Evolutionary conservation across 1,140 invertebrate genomes (phyloP).

Genomic region (Chelonus insularis): DNA sequence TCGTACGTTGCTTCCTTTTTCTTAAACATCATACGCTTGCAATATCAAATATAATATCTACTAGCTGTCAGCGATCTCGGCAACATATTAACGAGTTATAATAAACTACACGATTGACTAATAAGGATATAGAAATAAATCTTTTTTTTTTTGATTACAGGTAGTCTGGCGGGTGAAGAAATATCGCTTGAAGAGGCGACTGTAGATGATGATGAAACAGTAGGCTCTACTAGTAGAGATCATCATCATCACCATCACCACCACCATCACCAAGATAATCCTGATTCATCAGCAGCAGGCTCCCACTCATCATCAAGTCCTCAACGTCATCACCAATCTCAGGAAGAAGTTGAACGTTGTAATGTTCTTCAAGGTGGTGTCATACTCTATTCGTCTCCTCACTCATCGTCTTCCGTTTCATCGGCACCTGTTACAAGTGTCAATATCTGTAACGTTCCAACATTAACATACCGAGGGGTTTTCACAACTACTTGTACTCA

Average conservation of each 20-base stretch:
- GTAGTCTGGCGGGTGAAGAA: conserved; percentile 76
- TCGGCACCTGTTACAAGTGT: conserved; percentile 46
- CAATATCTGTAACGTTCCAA: conserved; percentile 64
- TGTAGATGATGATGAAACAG: conserved; percentile 74
- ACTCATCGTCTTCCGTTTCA: conserved; percentile 40
- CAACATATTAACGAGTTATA: no score
- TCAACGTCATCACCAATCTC: conserved; percentile 48
- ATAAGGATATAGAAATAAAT: conserved; percentile 1
- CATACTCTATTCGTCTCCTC: conserved; percentile 52
- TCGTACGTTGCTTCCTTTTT: conserved; percentile 7
- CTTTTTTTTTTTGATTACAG: conserved; percentile 59
- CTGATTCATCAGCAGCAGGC: conserved; percentile 54
- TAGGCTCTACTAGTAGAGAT: conserved; percentile 62
- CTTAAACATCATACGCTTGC: not conserved
- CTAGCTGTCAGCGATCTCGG: not conserved
- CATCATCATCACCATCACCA: conserved; percentile 55
- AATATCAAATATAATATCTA: not conserved
- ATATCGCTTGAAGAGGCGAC: conserved; percentile 69
- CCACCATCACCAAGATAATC: conserved; percentile 47
- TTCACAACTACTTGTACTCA: conserved; percentile 68
- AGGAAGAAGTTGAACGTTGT: conserved; percentile 53
- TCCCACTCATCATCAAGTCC: conserved; percentile 58
- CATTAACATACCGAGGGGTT: conserved; percentile 67
- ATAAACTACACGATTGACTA: not conserved
- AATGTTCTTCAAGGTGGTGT: conserved; percentile 54